phyloP scores from a whole-genome alignment of 2,888 invertebrate genomes.

The Epiblema foenella region DNA sequence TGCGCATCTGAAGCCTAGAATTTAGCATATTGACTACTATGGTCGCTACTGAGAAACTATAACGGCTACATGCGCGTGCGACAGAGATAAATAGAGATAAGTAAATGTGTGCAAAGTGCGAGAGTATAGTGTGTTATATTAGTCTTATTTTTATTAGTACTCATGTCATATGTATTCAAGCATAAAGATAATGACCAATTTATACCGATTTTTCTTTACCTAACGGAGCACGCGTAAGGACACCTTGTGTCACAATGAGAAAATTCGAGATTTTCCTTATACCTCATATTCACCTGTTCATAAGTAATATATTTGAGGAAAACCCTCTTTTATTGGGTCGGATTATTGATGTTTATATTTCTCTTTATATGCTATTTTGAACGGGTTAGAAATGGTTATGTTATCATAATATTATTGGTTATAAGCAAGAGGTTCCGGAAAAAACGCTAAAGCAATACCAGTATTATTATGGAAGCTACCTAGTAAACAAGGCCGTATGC shows the following conservation, averaged over 20 bases:
- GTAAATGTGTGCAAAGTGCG: too few species aligned
- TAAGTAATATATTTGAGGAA: not conserved
- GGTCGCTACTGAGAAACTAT: too few species aligned
- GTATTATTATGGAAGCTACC: not conserved
- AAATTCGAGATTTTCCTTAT: not conserved
- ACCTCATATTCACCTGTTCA: not conserved
- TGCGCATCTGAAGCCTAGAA: too few species aligned
- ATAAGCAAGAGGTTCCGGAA: not conserved
- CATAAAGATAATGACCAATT: too few species aligned
- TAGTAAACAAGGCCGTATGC: not conserved
- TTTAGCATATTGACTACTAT: too few species aligned
- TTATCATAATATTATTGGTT: conserved; percentile 1
- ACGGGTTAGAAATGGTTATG: not conserved
- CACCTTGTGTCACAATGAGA: not conserved
- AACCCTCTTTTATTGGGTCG: not conserved
- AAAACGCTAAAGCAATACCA: not conserved
- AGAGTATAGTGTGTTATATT: too few species aligned
- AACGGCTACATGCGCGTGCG: too few species aligned
- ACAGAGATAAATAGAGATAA: too few species aligned
- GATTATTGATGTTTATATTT: conserved; percentile 2
- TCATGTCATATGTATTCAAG: too few species aligned
- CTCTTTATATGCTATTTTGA: not conserved
- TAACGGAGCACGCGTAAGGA: not conserved
- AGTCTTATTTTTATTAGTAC: too few species aligned
- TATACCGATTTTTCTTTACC: too few species aligned